Evolutionary conservation across 2,797 vertebrate genomes (phyloP).

Genomic region (Silurus aristotelis): DNA sequence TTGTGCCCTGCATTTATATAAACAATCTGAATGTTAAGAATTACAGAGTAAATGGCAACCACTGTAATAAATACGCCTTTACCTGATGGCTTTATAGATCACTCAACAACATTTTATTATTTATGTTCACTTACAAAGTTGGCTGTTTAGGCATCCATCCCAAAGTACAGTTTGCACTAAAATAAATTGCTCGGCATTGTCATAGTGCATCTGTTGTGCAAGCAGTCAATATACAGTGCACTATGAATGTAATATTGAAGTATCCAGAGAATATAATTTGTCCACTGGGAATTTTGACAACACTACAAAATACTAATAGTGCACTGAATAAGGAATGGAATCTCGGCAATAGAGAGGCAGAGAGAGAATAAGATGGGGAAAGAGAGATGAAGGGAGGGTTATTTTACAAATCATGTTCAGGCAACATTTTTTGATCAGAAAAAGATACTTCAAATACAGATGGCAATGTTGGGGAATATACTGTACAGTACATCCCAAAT

Average conservation of each 20-base stretch:
- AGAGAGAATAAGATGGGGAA: not conserved
- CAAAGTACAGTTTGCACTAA: not conserved
- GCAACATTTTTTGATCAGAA: conserved; percentile 10
- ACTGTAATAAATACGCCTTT: not conserved
- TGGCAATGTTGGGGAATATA: not conserved
- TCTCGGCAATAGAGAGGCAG: not conserved
- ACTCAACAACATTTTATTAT: not conserved
- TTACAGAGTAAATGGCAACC: not conserved
- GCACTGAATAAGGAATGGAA: not conserved
- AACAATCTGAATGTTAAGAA: not conserved
- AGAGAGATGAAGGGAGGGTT: not conserved
- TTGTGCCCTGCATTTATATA: not conserved
- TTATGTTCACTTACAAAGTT: not conserved
- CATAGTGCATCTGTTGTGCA: not conserved
- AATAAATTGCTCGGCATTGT: not conserved
- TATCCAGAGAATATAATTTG: not conserved
- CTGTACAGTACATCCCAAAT: not conserved
- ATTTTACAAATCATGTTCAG: not conserved
- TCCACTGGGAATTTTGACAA: not conserved
- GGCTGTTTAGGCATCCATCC: not conserved
- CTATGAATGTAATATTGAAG: not conserved
- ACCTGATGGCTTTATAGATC: not conserved
- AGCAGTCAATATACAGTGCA: not conserved
- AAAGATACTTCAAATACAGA: not conserved
- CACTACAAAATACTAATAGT: not conserved